phyloP scores from a whole-genome alignment of 2,797 vertebrate genomes.

The Urosaurus nigricauda region DNA sequence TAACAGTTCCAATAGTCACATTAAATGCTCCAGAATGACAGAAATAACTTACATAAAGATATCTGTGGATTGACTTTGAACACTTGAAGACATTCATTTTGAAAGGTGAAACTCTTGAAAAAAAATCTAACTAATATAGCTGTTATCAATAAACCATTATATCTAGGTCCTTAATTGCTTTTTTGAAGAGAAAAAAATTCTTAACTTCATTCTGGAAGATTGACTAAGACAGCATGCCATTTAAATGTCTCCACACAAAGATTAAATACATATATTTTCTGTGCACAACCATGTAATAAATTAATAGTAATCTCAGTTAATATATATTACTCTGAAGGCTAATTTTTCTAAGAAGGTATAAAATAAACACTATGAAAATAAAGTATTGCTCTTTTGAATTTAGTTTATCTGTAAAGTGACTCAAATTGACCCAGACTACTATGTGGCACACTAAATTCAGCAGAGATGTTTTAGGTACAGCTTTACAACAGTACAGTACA shows the following conservation, averaged over 20 bases:
- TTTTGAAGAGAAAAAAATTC: slow-evolving; percentile 67
- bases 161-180: slow-evolving; percentile 60
- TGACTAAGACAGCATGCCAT: slow-evolving; percentile 50
- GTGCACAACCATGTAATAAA: not conserved
- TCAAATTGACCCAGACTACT: not conserved
- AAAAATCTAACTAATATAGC: slow-evolving; percentile 67
- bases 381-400: not conserved
- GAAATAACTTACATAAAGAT: slow-evolving; percentile 68
- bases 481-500: not conserved
- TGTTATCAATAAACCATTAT: slow-evolving; percentile 59
- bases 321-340: slow-evolving; percentile 11
- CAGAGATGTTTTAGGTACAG: not conserved
- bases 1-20: slow-evolving; percentile 63
- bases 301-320: slow-evolving; percentile 17
- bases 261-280: slow-evolving; percentile 35
- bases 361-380: slow-evolving; percentile 17
- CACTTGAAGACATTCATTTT: slow-evolving; percentile 66
- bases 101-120: slow-evolving; percentile 57
- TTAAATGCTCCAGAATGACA: slow-evolving; percentile 70
- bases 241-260: slow-evolving; percentile 44
- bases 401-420: not conserved
- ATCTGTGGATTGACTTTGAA: slow-evolving; percentile 64
- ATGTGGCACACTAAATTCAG: not conserved
- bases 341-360: slow-evolving; percentile 24
- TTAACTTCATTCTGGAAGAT: slow-evolving; percentile 61